Conservation (phyloP, 2,888 invertebrate genomes). For the Leptopterna dolabrata region DNA sequence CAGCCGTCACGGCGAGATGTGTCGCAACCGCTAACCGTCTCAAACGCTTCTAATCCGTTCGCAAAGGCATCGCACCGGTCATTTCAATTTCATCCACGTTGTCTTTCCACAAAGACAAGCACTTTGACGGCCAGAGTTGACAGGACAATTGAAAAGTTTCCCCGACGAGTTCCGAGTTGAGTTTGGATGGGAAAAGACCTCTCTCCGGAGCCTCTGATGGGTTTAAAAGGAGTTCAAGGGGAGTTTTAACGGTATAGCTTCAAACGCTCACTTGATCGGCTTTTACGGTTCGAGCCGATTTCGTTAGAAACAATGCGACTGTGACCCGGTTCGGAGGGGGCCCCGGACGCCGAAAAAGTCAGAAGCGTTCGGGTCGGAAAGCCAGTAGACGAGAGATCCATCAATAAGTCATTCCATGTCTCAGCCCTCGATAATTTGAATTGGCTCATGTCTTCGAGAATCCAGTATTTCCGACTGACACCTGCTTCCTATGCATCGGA, state of each 20-base stretch:
- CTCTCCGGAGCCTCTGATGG: not conserved
- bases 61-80: not conserved
- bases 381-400: not conserved
- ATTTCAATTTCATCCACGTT: not conserved
- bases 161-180: not conserved
- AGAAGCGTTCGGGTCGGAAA: not conserved
- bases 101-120: not conserved
- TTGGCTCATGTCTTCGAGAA: not conserved
- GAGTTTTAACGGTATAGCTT: slow-evolving; percentile 23
- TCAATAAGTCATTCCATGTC: not conserved
- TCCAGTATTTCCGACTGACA: too few relatives aligned
- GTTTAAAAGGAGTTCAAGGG: not conserved
- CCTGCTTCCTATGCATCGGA: too few relatives aligned
- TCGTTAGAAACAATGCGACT: slow-evolving; percentile 30
- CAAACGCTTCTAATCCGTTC: not conserved
- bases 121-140: not conserved
- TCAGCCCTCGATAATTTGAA: not conserved
- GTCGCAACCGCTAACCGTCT: slow-evolving; percentile 3
- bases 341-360: not conserved
- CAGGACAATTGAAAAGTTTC: slow-evolving; percentile 35
- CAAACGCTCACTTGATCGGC: slow-evolving; percentile 8
- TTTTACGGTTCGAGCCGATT: slow-evolving; percentile 30
- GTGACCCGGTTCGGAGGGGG: slow-evolving; percentile 4
- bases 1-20: not conserved
- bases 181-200: not conserved